Evolutionary conservation across 92 coral and sea anemone species (phyloP).

Genomic region (Bergia sp.): DNA sequence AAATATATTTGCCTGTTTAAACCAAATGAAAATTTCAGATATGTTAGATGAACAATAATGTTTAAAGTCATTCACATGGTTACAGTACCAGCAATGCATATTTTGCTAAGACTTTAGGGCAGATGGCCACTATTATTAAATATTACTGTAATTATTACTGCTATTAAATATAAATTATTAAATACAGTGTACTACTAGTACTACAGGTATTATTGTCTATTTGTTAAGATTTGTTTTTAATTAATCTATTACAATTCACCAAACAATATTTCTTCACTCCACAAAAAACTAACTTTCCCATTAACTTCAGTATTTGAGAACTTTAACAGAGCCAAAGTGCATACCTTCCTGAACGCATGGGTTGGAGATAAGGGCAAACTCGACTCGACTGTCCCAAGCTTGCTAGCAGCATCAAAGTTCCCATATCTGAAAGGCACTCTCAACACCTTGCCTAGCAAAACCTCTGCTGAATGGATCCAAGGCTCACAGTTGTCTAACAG

Average conservation of each 20-base stretch:
- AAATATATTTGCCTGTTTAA: constrained; percentile 80
- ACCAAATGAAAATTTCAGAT: background rate
- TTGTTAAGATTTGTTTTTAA: too few species aligned
- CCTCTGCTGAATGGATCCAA: constrained; percentile 94
- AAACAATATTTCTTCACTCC: too few species aligned
- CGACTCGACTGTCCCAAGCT: constrained; percentile 45
- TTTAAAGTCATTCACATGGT: too few species aligned
- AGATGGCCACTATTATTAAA: too few species aligned
- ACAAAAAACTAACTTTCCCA: background rate
- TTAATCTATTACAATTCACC: too few species aligned
- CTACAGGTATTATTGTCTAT: too few species aligned
- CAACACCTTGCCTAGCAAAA: constrained; percentile 72
- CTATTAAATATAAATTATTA: too few species aligned
- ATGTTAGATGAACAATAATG: too few species aligned
- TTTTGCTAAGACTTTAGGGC: too few species aligned
- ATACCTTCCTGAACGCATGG: constrained; percentile 75
- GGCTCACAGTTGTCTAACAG: constrained; percentile 93
- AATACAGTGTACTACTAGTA: too few species aligned
- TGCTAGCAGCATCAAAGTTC: constrained; percentile 73
- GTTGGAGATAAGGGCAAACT: constrained; percentile 63
- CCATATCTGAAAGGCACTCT: constrained; percentile 80
- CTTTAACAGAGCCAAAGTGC: background rate
- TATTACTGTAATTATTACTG: too few species aligned
- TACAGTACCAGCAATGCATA: too few species aligned
- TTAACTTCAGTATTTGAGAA: background rate